Percentiles rank a stretch among this genome's conserved stretches.
Evolutionary conservation across 2,797 vertebrate species (phyloP).

Genomic region (Cetoscarus ocellatus): DNA sequence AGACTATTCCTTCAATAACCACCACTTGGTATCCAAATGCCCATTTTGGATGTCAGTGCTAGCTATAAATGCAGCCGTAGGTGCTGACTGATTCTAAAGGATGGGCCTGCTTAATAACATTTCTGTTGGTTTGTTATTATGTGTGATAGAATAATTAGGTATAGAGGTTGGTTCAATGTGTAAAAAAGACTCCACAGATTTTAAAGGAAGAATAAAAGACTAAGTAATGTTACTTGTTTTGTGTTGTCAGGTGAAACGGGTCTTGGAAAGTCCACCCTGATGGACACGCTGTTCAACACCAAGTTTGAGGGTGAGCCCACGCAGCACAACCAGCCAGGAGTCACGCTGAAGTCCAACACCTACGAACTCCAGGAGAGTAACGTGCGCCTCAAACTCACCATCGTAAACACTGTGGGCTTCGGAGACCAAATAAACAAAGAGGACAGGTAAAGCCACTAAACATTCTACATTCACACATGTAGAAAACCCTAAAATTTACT

Average conservation of each 20-base stretch:
- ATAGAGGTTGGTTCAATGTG: not conserved
- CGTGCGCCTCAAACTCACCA: conserved; percentile 94
- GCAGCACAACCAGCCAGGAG: conserved; percentile 94
- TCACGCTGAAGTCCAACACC: conserved; percentile 94
- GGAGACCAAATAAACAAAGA: conserved; percentile 99
- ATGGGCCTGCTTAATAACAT: not conserved
- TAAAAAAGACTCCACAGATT: not conserved
- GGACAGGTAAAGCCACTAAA: conserved; percentile 87
- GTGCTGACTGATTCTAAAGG: not conserved
- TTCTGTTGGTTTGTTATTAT: conserved; percentile 38
- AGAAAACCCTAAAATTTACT: too few species aligned
- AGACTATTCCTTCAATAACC: too few species aligned
- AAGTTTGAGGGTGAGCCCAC: conserved; percentile 96
- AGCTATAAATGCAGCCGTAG: too few species aligned
- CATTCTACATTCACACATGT: too few species aligned
- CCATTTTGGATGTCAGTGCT: too few species aligned
- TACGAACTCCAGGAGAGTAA: conserved; percentile 98
- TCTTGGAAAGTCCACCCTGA: conserved; percentile 97
- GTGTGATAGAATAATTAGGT: not conserved
- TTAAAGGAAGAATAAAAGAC: not conserved
- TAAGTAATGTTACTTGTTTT: not conserved
- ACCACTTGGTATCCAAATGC: too few species aligned
- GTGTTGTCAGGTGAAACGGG: conserved; percentile 93
- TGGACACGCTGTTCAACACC: conserved; percentile 99
- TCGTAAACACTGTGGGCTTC: conserved; percentile 96